phyloP scores from a whole-genome alignment of 2,113 vertebrate species.

The Collichthys lucidus region DNA sequence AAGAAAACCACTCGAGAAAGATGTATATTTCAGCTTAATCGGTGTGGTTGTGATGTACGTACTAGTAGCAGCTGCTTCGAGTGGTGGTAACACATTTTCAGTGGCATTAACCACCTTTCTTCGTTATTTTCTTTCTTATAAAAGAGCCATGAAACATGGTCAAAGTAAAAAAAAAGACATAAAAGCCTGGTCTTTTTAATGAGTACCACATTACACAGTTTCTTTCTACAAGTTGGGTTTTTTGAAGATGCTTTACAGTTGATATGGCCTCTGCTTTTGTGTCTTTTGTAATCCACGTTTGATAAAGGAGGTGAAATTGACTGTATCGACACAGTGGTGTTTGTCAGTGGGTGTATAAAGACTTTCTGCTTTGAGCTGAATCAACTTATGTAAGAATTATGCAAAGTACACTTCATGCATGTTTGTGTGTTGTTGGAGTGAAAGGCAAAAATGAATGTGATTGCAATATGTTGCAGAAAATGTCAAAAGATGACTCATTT shows the following conservation, averaged over 20 bases:
- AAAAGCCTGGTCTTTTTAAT: conserved; percentile 15
- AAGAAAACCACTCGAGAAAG: neutral
- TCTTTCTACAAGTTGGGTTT: conserved; percentile 12
- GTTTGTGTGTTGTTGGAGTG: conserved; percentile 2
- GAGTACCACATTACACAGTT: neutral
- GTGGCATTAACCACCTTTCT: conserved; percentile 8
- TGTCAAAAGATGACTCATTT: conserved; percentile 22
- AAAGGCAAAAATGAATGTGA: neutral
- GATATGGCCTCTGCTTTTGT: conserved; percentile 4
- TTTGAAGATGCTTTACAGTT: conserved; percentile 18
- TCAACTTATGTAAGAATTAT: neutral
- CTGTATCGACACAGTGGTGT: conserved; percentile 1
- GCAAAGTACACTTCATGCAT: neutral
- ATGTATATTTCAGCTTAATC: conserved; percentile 13
- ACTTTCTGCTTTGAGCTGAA: neutral
- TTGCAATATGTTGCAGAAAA: conserved; percentile 19
- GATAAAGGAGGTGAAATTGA: conserved; percentile 21
- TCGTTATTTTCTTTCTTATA: conserved; percentile 14
- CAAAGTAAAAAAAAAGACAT: conserved; percentile 14
- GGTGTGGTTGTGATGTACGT: conserved; percentile 6
- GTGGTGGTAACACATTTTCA: neutral
- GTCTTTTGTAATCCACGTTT: conserved; percentile 16
- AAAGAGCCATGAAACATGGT: conserved; percentile 8
- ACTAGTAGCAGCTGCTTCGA: neutral
- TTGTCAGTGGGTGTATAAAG: conserved; percentile 17